Conservation (phyloP, 2,113 vertebrate species). For the Campylorhamphus procurvoides region DNA sequence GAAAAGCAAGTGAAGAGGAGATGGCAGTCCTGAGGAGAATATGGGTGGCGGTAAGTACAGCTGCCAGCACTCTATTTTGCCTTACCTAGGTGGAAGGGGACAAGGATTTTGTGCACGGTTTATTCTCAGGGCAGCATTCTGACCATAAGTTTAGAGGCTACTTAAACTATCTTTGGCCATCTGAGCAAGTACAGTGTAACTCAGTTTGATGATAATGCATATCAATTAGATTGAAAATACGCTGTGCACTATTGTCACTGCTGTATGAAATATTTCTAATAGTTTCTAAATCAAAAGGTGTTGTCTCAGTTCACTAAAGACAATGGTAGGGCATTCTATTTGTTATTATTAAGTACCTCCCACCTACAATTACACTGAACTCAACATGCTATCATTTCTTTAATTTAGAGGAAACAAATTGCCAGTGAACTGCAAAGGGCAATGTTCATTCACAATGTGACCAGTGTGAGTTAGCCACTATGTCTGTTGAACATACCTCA, state of each 20-base stretch:
- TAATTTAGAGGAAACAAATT: neutral
- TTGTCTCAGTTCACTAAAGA: neutral
- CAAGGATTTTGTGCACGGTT: rapidly evolving
- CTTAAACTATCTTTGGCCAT: neutral
- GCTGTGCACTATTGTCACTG: neutral
- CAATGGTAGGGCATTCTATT: neutral
- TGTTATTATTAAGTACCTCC: neutral
- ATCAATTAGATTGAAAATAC: neutral
- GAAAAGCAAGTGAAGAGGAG: rapidly evolving
- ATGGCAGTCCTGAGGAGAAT: neutral
- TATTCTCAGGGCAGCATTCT: neutral
- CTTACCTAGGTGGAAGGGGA: neutral
- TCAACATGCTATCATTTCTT: neutral
- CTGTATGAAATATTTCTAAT: neutral
- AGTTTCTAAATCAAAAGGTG: neutral
- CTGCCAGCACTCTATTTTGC: neutral
- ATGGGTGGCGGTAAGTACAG: neutral
- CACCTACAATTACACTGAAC: neutral
- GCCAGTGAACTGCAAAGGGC: neutral
- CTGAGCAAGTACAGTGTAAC: neutral
- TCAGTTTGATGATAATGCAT: neutral
- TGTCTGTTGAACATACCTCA: neutral
- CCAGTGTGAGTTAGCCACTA: neutral
- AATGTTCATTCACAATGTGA: neutral
- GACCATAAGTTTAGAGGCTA: neutral